A percentile compares a stretch with the other conserved stretches of the same genome.
Conservation (phyloP, 2,888 invertebrate genomes). For the Ochlodes sylvanus region DNA sequence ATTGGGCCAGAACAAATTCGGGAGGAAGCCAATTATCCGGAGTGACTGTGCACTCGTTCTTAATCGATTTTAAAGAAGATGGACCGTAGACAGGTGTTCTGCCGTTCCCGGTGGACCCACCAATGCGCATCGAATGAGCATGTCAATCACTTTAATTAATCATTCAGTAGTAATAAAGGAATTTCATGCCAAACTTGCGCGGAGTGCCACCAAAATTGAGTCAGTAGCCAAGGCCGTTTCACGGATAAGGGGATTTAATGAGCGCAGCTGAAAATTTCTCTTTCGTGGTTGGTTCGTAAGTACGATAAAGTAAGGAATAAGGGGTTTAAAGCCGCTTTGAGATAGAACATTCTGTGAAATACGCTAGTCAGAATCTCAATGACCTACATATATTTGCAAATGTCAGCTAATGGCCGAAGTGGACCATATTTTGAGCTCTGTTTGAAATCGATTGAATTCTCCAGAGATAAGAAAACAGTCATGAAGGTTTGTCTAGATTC, state of each 20-base stretch:
- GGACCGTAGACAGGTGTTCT: slow-evolving; percentile 69
- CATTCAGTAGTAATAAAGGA: slow-evolving; percentile 65
- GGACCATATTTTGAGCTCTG: background rate
- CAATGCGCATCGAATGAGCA: slow-evolving; percentile 73
- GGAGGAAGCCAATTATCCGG: slow-evolving; percentile 73
- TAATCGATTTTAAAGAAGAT: slow-evolving; percentile 70
- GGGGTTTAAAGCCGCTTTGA: slow-evolving; percentile 10
- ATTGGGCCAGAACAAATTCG: slow-evolving; percentile 65
- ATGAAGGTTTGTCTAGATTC: too few relatives aligned
- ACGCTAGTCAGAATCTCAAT: slow-evolving; percentile 1
- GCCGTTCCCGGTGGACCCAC: slow-evolving; percentile 61
- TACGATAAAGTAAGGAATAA: slow-evolving; percentile 14
- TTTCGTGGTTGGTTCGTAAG: slow-evolving; percentile 9
- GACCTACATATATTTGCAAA: slow-evolving; percentile 7
- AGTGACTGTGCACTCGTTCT: slow-evolving; percentile 75
- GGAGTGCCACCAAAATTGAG: slow-evolving; percentile 41
- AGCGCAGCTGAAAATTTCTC: slow-evolving; percentile 17
- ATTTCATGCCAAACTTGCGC: slow-evolving; percentile 51
- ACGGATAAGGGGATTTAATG: slow-evolving; percentile 21
- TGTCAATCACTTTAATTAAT: slow-evolving; percentile 81
- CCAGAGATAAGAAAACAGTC: too few relatives aligned
- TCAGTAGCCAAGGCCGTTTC: slow-evolving; percentile 27
- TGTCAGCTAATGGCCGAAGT: background rate
- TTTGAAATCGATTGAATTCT: too few relatives aligned
- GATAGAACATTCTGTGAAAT: background rate